Conservation (phyloP, 2,113 vertebrate species). For the Lipophrys pholis region DNA sequence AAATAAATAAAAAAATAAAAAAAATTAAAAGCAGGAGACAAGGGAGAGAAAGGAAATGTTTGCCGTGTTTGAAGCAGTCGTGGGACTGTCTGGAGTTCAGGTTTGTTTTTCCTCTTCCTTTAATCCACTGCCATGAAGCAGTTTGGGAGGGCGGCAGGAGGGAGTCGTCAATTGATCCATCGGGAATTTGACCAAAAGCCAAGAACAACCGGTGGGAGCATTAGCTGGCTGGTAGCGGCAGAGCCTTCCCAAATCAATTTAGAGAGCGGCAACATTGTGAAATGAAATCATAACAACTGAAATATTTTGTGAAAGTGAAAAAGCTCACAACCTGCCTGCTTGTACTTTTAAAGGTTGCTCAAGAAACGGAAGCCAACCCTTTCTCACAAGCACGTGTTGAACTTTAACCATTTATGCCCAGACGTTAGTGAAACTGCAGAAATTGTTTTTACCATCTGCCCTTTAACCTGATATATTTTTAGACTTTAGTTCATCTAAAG, state of each 20-base stretch:
- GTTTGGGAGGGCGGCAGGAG: conserved; percentile 21
- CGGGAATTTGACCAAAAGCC: conserved; percentile 49
- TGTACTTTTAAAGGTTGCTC: conserved; percentile 25
- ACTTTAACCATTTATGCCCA: background rate
- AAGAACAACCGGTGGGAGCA: conserved; percentile 32
- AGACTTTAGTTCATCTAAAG: background rate
- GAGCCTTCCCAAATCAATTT: conserved; percentile 43
- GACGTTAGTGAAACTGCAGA: background rate
- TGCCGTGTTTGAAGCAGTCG: conserved; percentile 40
- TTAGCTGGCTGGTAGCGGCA: conserved; percentile 24
- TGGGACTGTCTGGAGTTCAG: conserved; percentile 63
- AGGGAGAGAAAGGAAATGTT: conserved; percentile 1
- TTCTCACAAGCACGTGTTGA: background rate
- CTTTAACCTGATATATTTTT: background rate
- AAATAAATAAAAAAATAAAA: too few relatives aligned
- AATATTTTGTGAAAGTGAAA: conserved; percentile 7
- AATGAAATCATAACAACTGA: conserved; percentile 15
- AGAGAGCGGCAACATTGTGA: conserved; percentile 15
- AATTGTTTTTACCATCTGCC: background rate
- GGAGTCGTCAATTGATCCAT: conserved; percentile 46
- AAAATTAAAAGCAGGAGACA: conserved; percentile 29
- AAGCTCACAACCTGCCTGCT: background rate
- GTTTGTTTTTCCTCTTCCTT: conserved; percentile 59
- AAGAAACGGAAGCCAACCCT: background rate
- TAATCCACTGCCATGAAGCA: conserved; percentile 56